Evolutionary conservation across 2,797 vertebrate species (phyloP).

Genomic region (Acrossocheilus wenchowensis): DNA sequence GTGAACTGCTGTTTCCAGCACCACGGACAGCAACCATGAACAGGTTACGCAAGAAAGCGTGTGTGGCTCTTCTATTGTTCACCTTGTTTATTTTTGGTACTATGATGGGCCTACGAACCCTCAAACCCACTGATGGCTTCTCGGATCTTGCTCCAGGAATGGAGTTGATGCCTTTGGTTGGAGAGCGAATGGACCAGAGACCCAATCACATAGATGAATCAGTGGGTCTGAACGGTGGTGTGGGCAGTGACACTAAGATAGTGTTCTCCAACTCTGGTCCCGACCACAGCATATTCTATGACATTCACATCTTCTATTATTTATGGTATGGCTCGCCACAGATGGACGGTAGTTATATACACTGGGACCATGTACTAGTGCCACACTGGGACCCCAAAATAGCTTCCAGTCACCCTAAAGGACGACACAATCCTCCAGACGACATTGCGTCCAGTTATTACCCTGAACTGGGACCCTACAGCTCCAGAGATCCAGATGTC

Average conservation of each 20-base stretch:
- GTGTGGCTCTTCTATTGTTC: constrained; percentile 86
- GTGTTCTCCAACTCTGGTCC: constrained; percentile 72
- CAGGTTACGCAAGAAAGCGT: constrained; percentile 84
- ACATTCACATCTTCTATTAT: constrained; percentile 89
- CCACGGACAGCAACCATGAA: constrained; percentile 76
- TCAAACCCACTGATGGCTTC: constrained; percentile 85
- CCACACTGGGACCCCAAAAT: constrained; percentile 94
- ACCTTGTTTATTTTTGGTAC: constrained; percentile 88
- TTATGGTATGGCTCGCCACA: constrained; percentile 85
- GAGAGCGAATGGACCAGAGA: constrained; percentile 74
- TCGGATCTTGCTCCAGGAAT: constrained; percentile 82
- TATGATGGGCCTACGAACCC: constrained; percentile 88
- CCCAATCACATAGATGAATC: constrained; percentile 72
- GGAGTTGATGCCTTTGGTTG: constrained; percentile 77
- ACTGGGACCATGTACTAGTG: constrained; percentile 91
- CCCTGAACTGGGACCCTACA: constrained; percentile 86
- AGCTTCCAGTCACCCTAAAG: constrained; percentile 89
- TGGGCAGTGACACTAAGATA: constrained; percentile 67
- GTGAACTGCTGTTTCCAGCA: constrained; percentile 17
- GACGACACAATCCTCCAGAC: constrained; percentile 87
- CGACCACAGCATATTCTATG: constrained; percentile 81
- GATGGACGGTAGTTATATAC: constrained; percentile 82
- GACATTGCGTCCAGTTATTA: constrained; percentile 90
- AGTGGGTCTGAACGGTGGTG: constrained; percentile 68
- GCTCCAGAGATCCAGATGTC: constrained; percentile 86